A percentile compares a stretch with the other conserved stretches of the same genome.
Evolutionary conservation across 2,888 invertebrate species (phyloP).

Genomic region (Endotricha flammealis): DNA sequence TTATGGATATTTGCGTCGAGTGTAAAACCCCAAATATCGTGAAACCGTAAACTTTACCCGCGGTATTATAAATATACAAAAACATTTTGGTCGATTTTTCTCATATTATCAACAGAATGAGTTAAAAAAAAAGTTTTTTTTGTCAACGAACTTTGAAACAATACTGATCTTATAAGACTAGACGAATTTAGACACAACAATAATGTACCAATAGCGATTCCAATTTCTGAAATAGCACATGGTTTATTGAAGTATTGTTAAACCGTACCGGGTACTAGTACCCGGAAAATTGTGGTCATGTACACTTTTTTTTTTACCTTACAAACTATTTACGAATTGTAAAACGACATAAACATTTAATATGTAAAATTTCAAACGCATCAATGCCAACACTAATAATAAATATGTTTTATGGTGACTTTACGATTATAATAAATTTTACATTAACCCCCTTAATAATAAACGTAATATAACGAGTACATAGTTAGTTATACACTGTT

Average conservation of each 20-base stretch:
- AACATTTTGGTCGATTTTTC: slow-evolving; percentile 55
- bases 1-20: slow-evolving; percentile 21
- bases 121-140: no score
- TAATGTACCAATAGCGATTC: no score
- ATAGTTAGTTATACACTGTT: no score
- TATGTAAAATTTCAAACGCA: slow-evolving; percentile 22
- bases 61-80: slow-evolving; percentile 54
- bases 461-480: slow-evolving; percentile 22
- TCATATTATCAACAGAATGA: slow-evolving; percentile 39
- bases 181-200: slow-evolving; percentile 36
- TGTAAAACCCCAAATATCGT: slow-evolving; percentile 26
- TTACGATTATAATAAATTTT: slow-evolving; percentile 36
- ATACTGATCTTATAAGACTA: slow-evolving; percentile 45
- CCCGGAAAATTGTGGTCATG: slow-evolving; percentile 33
- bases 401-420: slow-evolving; percentile 54
- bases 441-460: slow-evolving; percentile 32
- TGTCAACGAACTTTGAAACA: slow-evolving; percentile 34
- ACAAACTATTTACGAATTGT: slow-evolving; percentile 28
- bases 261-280: no score
- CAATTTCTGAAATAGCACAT: no score
- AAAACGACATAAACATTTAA: slow-evolving; percentile 36
- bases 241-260: no score
- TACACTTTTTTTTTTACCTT: slow-evolving; percentile 23
- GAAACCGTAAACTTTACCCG: slow-evolving; percentile 30
- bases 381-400: slow-evolving; percentile 44